Evolutionary conservation across 2,888 invertebrate genomes (phyloP).

Genomic region (Chrysopilus asiliformis): DNA sequence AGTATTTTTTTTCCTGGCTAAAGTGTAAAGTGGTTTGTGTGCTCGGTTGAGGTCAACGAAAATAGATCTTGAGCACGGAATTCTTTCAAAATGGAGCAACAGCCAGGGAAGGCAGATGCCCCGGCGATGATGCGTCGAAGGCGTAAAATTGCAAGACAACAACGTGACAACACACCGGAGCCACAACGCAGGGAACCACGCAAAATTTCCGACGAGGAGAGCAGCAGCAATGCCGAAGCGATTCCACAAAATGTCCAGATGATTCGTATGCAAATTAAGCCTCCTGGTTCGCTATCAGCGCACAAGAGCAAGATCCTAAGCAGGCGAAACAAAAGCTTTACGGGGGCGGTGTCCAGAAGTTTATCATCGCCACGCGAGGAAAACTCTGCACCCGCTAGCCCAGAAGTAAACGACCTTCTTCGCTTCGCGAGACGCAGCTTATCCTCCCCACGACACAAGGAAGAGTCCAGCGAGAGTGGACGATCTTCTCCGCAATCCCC

Average conservation of each 20-base stretch:
- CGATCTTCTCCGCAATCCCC: slow-evolving; percentile 14
- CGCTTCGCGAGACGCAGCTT: slow-evolving; percentile 26
- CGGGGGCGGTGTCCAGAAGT: slow-evolving; percentile 33
- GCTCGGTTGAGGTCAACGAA: too few relatives aligned
- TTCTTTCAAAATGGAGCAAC: slow-evolving; percentile 17
- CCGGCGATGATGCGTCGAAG: slow-evolving; percentile 44
- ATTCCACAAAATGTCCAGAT: slow-evolving; percentile 17
- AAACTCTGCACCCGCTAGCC: slow-evolving; percentile 24
- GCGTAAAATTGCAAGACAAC: slow-evolving; percentile 42
- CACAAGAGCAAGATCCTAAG: slow-evolving; percentile 34
- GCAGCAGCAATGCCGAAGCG: slow-evolving; percentile 15
- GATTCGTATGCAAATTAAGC: slow-evolving; percentile 28
- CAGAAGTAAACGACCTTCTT: slow-evolving; percentile 22
- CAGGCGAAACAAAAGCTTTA: slow-evolving; percentile 29
- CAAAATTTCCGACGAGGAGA: slow-evolving; percentile 22
- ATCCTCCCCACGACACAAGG: slow-evolving; percentile 32
- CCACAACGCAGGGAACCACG: slow-evolving; percentile 13
- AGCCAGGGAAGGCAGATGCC: slow-evolving; percentile 17
- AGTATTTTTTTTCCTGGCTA: too few relatives aligned
- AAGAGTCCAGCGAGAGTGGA: slow-evolving; percentile 31
- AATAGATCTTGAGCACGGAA: too few relatives aligned
- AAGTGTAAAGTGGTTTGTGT: too few relatives aligned
- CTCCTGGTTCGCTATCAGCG: slow-evolving; percentile 23
- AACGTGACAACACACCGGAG: slow-evolving; percentile 49
- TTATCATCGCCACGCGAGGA: slow-evolving; percentile 28